These are phyloP conservation scores for Tachystola acroxantha DNA, from an alignment of 2,888 invertebrate species.

Conservation along the genomic window DNA sequence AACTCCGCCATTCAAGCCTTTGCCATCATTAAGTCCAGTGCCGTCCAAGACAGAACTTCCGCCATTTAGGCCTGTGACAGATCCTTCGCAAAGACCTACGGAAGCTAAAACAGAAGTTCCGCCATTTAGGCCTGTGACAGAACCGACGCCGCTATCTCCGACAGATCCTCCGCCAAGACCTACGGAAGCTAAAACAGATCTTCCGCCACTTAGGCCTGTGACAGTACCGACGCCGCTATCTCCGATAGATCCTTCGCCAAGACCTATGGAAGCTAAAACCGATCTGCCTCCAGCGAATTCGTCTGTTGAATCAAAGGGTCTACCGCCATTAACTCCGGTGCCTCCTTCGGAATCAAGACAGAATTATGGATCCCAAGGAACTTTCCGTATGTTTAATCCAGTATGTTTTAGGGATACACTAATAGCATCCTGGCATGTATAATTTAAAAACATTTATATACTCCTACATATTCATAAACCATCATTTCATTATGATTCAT, in stretches of 20 bases:
- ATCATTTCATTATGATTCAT: too few relatives aligned
- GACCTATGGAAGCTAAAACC: too few relatives aligned
- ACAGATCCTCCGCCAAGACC: not conserved
- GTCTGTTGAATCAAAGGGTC: conserved; percentile 4
- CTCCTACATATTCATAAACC: too few relatives aligned
- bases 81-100: too few relatives aligned
- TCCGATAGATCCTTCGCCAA: too few relatives aligned
- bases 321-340: conserved; percentile 29
- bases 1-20: not conserved
- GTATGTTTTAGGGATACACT: not conserved
- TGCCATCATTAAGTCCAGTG: conserved; percentile 1
- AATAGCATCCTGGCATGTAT: too few relatives aligned
- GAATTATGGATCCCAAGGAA: conserved; percentile 27
- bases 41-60: conserved; percentile 1
- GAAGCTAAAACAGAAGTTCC: not conserved
- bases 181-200: not conserved
- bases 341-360: conserved; percentile 26
- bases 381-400: conserved; percentile 27
- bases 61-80: not conserved
- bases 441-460: too few relatives aligned
- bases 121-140: not conserved
- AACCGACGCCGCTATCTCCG: not conserved
- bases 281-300: too few relatives aligned
- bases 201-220: not conserved
- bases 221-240: not conserved